A percentile compares a stretch with the other conserved stretches of the same genome.
Conservation (phyloP, 1,140 invertebrate genomes). For the Planococcus citri region DNA sequence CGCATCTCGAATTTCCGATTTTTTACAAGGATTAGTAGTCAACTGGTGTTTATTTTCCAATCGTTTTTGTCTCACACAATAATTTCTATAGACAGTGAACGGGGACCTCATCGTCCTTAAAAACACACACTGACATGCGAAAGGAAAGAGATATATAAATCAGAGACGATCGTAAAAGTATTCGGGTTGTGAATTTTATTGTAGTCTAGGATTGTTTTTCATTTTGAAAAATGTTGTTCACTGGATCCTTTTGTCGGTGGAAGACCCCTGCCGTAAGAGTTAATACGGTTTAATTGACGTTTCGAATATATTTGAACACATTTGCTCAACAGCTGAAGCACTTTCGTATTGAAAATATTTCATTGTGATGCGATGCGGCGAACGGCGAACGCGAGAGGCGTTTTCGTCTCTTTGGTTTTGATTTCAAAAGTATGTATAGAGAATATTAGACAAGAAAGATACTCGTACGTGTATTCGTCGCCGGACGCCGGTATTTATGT, state of each 20-base stretch:
- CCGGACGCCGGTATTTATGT: too few relatives aligned
- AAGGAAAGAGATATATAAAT: not conserved
- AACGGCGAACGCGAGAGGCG: too few relatives aligned
- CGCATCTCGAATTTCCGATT: not conserved
- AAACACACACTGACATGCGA: not conserved
- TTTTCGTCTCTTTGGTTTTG: too few relatives aligned
- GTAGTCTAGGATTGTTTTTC: conserved; percentile 3
- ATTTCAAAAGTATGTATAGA: too few relatives aligned
- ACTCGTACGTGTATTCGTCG: too few relatives aligned
- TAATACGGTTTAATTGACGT: conserved; percentile 7
- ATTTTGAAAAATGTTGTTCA: conserved; percentile 4
- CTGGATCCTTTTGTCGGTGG: not conserved
- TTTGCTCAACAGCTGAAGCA: not conserved
- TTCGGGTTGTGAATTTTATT: not conserved
- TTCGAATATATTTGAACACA: not conserved
- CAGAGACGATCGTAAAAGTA: not conserved
- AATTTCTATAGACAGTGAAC: not conserved
- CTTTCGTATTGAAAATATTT: not conserved
- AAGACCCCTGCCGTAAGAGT: not conserved
- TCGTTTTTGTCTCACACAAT: not conserved
- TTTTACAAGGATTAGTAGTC: not conserved
- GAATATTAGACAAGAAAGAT: too few relatives aligned
- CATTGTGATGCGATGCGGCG: not conserved
- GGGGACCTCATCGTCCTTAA: not conserved
- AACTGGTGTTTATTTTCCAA: not conserved